These are phyloP conservation scores for Arion vulgaris DNA, from an alignment of 1,140 invertebrate genomes.

Conservation along the genomic window DNA sequence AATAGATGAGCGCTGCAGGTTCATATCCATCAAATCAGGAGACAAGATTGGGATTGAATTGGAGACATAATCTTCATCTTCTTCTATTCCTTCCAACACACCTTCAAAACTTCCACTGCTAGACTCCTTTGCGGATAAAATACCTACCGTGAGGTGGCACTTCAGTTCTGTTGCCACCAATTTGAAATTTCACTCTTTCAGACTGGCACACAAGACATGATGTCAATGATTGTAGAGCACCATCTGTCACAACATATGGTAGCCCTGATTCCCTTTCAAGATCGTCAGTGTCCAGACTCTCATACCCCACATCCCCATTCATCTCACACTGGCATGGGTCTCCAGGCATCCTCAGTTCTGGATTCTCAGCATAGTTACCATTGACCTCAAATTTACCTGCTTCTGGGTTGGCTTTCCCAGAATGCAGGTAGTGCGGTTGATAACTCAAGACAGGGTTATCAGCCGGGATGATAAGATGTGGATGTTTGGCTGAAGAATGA, in stretches of 20 bases:
- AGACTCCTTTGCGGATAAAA: not conserved
- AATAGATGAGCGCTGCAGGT: not conserved
- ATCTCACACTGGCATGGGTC: slow-evolving; percentile 17
- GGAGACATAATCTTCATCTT: not conserved
- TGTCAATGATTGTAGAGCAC: slow-evolving; percentile 23
- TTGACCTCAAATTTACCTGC: slow-evolving; percentile 38
- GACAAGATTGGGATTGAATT: not conserved
- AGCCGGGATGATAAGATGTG: not conserved
- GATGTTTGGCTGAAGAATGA: slow-evolving; percentile 27
- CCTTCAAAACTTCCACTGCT: slow-evolving; percentile 3
- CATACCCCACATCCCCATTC: not conserved
- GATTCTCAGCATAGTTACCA: slow-evolving; percentile 44
- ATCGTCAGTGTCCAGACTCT: not conserved
- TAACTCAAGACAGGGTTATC: not conserved
- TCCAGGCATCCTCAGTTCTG: slow-evolving; percentile 22
- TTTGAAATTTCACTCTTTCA: not conserved
- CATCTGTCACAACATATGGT: slow-evolving; percentile 38
- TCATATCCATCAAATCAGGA: not conserved
- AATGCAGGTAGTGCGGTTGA: not conserved
- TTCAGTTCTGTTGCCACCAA: not conserved
- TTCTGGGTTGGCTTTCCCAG: not conserved
- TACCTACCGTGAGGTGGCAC: too few relatives aligned
- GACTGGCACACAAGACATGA: slow-evolving; percentile 23
- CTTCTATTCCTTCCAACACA: slow-evolving; percentile 15
- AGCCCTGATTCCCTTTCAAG: slow-evolving; percentile 5